These are phyloP conservation scores for Baronia brevicornis DNA, from an alignment of 2,888 invertebrate genomes.

Conservation along the genomic window DNA sequence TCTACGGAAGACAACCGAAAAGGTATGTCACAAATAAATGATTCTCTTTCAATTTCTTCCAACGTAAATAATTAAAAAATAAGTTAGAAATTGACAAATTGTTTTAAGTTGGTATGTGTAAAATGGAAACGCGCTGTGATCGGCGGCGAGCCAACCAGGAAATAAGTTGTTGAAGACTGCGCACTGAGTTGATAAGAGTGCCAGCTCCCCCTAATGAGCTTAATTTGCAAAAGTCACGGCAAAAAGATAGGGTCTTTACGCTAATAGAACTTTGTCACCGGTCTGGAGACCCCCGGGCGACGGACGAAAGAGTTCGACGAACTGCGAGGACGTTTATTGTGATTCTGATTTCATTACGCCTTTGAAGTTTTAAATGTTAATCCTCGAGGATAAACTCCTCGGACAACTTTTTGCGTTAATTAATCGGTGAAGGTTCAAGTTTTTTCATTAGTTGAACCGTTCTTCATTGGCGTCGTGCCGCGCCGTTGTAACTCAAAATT, in stretches of 20 bases:
- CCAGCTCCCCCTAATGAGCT: slow-evolving; percentile 46
- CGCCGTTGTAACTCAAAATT: no score
- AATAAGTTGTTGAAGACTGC: slow-evolving; percentile 29
- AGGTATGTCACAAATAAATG: no score
- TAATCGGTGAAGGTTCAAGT: no score
- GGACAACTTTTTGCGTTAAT: no score
- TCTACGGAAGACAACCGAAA: no score
- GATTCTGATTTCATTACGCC: slow-evolving; percentile 8
- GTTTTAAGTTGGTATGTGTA: slow-evolving; percentile 1
- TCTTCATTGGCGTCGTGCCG: no score
- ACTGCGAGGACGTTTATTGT: slow-evolving; percentile 8
- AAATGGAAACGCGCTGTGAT: background rate
- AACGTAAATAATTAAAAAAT: no score
- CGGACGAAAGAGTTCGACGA: slow-evolving; percentile 1
- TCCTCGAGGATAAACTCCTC: no score
- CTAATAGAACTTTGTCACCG: slow-evolving; percentile 42
- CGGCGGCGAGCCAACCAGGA: slow-evolving; percentile 11
- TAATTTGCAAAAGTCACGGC: slow-evolving; percentile 59
- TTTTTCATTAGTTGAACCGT: no score
- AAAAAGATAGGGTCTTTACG: slow-evolving; percentile 35
- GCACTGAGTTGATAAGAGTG: slow-evolving; percentile 28
- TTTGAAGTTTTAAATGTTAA: no score
- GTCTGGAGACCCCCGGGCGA: slow-evolving; percentile 16
- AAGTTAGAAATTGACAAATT: background rate
- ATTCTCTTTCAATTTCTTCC: no score